Percentiles rank a stretch among this genome's conserved stretches.
Evolutionary conservation across 92 coral and sea anemone genomes (phyloP).

Genomic region (Muricea muricata): DNA sequence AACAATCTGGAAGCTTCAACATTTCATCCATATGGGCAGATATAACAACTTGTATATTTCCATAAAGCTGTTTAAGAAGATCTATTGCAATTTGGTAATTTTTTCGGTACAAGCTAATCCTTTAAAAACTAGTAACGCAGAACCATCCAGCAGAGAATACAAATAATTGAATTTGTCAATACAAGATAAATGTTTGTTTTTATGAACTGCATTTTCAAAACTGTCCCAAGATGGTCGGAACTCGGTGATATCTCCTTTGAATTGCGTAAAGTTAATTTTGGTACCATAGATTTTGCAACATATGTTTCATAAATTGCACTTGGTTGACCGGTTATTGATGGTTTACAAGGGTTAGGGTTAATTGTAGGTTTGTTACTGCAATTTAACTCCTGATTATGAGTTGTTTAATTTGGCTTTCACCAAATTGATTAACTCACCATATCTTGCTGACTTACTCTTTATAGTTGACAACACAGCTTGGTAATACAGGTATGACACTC

Average conservation of each 20-base stretch:
- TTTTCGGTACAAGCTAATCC: neutral
- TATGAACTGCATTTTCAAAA: neutral
- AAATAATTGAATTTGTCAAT: neutral
- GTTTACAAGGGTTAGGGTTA: too few species aligned
- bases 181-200: neutral
- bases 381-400: too few species aligned
- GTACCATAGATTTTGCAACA: neutral
- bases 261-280: neutral
- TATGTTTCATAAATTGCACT: neutral
- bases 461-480: neutral
- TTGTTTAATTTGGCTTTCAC: neutral
- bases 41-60: neutral
- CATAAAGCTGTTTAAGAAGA: neutral
- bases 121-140: neutral
- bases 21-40: too few species aligned
- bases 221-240: neutral
- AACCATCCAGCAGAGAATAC: neutral
- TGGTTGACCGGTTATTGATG: neutral
- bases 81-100: neutral
- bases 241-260: neutral
- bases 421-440: neutral
- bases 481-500: neutral
- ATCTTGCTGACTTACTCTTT: neutral
- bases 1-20: too few species aligned
- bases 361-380: too few species aligned